A percentile compares a stretch with the other conserved stretches of the same genome.
phyloP scores from a whole-genome alignment of 2,888 invertebrate species.

The Mamestra brassicae region DNA sequence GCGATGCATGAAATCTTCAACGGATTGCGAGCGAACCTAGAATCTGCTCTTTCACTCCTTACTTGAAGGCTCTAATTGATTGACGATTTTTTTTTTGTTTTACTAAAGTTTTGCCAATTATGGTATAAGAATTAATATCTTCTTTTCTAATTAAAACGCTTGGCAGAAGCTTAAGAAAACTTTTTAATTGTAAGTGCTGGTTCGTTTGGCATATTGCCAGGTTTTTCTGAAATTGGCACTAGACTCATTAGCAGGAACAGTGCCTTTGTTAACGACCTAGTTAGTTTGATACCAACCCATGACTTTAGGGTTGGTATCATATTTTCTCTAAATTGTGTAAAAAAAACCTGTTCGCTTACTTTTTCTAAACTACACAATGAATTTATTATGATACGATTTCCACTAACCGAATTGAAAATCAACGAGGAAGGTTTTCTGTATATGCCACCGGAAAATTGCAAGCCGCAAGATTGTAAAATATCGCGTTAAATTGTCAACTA shows the following conservation, averaged over 20 bases:
- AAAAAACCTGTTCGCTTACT: not conserved
- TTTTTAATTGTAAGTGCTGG: constrained; percentile 22
- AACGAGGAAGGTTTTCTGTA: no score
- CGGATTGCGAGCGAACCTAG: no score
- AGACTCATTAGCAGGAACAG: constrained; percentile 23
- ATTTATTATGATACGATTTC: not conserved
- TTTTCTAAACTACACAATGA: not conserved
- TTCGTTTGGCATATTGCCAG: constrained; percentile 34
- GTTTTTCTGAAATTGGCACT: constrained; percentile 16
- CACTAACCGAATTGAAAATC: not conserved
- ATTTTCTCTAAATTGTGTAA: not conserved
- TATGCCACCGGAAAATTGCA: no score
- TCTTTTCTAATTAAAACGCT: constrained; percentile 7
- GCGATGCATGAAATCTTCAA: no score
- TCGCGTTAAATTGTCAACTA: no score
- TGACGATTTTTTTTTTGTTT: not conserved
- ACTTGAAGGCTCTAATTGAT: no score
- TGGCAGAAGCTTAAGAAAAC: constrained; percentile 14
- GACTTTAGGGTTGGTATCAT: no score
- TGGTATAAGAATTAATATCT: no score
- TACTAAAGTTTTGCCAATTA: not conserved
- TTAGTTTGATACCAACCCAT: not conserved
- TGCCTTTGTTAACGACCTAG: constrained; percentile 12
- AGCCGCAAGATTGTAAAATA: no score
- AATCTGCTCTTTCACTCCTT: no score